Evolutionary conservation across 2,113 vertebrate genomes (phyloP).

Genomic region (Piprites chloris): DNA sequence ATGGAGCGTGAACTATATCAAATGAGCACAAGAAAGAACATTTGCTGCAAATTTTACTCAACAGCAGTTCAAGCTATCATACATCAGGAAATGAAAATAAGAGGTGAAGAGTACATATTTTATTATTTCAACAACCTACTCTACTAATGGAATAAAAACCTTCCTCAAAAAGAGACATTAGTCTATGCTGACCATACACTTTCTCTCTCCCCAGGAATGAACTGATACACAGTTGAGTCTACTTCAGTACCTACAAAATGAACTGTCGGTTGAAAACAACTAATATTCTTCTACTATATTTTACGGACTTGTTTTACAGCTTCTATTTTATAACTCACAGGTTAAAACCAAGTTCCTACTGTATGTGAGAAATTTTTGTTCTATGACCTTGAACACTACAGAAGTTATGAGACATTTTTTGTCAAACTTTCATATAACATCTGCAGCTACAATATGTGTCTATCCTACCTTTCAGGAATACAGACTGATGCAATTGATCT

Average conservation of each 20-base stretch:
- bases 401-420: background rate
- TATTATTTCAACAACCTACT: constrained; percentile 54
- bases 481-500: background rate
- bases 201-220: background rate
- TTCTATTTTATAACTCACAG: constrained; percentile 8
- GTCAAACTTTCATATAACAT: constrained; percentile 1
- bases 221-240: background rate
- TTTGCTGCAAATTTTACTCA: constrained; percentile 64
- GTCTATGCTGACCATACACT: constrained; percentile 27
- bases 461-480: background rate
- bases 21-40: constrained; percentile 54
- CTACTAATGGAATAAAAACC: constrained; percentile 46
- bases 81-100: constrained; percentile 62
- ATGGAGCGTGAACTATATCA: constrained; percentile 62
- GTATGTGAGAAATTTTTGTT: background rate
- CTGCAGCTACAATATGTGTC: background rate
- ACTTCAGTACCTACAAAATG: constrained; percentile 11
- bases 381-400: constrained; percentile 20
- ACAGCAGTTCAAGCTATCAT: constrained; percentile 50
- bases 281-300: constrained; percentile 2
- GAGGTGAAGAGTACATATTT: constrained; percentile 52
- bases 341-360: constrained; percentile 1
- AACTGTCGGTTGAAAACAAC: constrained; percentile 45
- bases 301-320: constrained; percentile 27
- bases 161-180: constrained; percentile 9